Evolutionary conservation across 1,140 invertebrate genomes (phyloP).

Genomic region (Pseudomyrmex sp.): DNA sequence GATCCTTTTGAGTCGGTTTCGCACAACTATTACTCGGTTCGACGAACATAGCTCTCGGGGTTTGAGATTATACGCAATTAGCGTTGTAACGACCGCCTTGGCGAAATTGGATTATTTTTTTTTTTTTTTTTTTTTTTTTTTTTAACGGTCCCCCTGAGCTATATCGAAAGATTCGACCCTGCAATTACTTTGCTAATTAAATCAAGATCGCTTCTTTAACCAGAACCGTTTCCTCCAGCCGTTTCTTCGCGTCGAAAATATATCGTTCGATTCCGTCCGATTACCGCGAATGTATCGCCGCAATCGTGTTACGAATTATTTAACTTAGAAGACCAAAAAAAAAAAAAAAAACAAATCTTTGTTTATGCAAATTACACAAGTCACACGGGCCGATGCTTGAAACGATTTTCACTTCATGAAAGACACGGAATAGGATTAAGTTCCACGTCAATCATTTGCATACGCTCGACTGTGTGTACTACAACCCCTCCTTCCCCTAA

Average conservation of each 20-base stretch:
- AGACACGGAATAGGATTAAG: background rate
- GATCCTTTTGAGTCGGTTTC: constrained; percentile 3
- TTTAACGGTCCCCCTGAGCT: constrained; percentile 81
- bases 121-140: constrained; percentile 85
- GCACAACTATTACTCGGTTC: constrained; percentile 66
- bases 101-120: constrained; percentile 85
- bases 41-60: constrained; percentile 69
- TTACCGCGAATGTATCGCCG: background rate
- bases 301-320: background rate
- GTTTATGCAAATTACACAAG: background rate
- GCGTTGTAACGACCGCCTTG: constrained; percentile 79
- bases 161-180: constrained; percentile 82
- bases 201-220: constrained; percentile 79
- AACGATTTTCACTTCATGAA: background rate
- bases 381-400: too few relatives aligned
- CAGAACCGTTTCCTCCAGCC: constrained; percentile 50
- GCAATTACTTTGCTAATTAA: constrained; percentile 84
- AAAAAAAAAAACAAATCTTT: background rate
- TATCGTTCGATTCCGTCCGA: background rate
- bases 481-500: background rate
- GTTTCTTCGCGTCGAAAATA: constrained; percentile 21
- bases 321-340: background rate
- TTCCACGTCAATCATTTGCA: constrained; percentile 41
- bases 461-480: background rate
- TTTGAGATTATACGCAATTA: constrained; percentile 83